Base-by-base conservation (phyloP, 2,888 invertebrate genomes). In the Mythimna loreyi region DNA sequence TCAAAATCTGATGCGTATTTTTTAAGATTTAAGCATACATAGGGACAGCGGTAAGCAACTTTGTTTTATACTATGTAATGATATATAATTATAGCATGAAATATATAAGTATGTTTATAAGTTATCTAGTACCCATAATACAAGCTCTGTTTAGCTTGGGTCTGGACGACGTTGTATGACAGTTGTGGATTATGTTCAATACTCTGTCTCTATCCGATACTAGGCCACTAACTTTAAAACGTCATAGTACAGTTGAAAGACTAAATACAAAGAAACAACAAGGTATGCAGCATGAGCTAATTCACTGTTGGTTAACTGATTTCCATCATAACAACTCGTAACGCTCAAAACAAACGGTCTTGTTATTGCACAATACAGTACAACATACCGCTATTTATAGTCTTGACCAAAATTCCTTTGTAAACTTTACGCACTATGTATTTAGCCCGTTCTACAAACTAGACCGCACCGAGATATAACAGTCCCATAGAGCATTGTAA, bases 361-460 rank as follows among this genome's bases (percentile, higher is more conserved):
- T 45, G 45, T 16, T 21, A 70, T 53, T 23, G 28, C 28, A 47
- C 62, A 63, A n/a, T 49, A 49, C 43, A 73, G 19, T 7, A 47
- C 19, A 66, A 49, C 9, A 33, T 23, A 36, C 11, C 6, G 6
- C 19, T 55, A 33, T 64, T 30, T 49, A 60, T 56, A 74, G 23
- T 65, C 47, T 43, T 68, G 56, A 45, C 62, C 45, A 47, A 63
- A 19, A 68, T 62, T 62, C 57, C 53, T 69, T 60, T 68, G 75
- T 50, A 47, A 60, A 75, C 56, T 72, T 72, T 56, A 69, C 49
- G 36, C 49, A 70, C 55, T 59, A 16, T 75, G 69, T 50, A 55
- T 56, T 78, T 53, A 62, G 47, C 40, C n/a, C 59, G 25, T 53
- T 52, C 40, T 69, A 49, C 23, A 50, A 69, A 65, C 61, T 53